These are phyloP conservation scores for Andricus quercusramuli DNA, from an alignment of 2,888 invertebrate genomes.

Conservation along the genomic window DNA sequence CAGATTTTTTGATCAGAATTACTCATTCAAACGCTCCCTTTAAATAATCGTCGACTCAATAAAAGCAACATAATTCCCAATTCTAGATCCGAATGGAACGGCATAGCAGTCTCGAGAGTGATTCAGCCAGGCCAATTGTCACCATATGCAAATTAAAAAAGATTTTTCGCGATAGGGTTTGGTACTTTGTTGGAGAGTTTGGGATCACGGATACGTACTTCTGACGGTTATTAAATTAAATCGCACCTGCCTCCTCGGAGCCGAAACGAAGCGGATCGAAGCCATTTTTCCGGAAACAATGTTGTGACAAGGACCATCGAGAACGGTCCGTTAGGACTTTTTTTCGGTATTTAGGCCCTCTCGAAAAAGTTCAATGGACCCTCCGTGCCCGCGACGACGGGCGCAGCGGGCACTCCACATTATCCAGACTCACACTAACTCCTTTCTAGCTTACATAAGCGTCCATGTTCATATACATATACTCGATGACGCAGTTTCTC, in stretches of 20 bases:
- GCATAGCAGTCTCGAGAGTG: neutral
- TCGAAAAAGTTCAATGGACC: constrained; percentile 68
- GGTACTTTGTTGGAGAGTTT: constrained; percentile 7
- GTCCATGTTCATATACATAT: constrained; percentile 3
- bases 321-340: constrained; percentile 55
- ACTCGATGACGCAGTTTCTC: constrained; percentile 35
- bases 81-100: neutral
- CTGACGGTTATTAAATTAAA: constrained; percentile 62
- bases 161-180: constrained; percentile 23
- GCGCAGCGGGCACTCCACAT: constrained; percentile 62
- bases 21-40: neutral
- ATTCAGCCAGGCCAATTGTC: constrained; percentile 5
- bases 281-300: constrained; percentile 75
- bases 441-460: constrained; percentile 25
- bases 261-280: constrained; percentile 47
- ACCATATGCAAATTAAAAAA: constrained; percentile 24
- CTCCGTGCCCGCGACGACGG: constrained; percentile 55
- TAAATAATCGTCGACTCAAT: neutral
- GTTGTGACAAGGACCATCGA: constrained; percentile 74
- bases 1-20: neutral
- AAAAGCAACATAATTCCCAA: neutral
- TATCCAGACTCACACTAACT: constrained; percentile 49
- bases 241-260: constrained; percentile 59
- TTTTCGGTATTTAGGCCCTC: constrained; percentile 66
- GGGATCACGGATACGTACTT: constrained; percentile 47